phyloP scores from a whole-genome alignment of 2,113 vertebrate species.

The Chrysemys picta region DNA sequence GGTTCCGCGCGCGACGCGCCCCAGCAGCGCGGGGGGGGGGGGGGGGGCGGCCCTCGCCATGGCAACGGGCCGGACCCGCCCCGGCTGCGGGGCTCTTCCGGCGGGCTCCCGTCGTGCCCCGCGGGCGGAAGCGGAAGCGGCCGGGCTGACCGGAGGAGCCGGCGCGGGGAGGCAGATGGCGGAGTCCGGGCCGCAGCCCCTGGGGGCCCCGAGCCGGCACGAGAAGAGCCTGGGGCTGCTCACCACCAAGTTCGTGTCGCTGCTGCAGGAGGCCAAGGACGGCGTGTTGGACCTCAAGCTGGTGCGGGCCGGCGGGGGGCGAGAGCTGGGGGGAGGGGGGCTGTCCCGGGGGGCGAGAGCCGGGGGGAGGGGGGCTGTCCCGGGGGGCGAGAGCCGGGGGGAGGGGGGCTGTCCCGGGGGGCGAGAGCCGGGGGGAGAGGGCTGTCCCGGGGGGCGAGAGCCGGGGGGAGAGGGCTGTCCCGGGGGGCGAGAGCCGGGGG shows the following conservation, averaged over 20 bases:
- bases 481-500: not conserved
- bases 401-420: too few relatives aligned
- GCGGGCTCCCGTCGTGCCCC: conserved; percentile 45
- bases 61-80: not conserved
- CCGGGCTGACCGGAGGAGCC: conserved; percentile 77
- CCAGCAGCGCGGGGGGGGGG: too few relatives aligned
- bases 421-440: not conserved
- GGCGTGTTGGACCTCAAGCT: conserved; percentile 96
- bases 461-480: too few relatives aligned
- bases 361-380: not conserved
- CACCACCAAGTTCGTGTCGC: conserved; percentile 96
- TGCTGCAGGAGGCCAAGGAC: conserved; percentile 97
- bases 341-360: not conserved
- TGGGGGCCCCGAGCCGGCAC: conserved; percentile 91
- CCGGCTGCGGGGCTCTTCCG: conserved; percentile 9
- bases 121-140: conserved; percentile 81
- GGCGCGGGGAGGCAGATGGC: conserved; percentile 81
- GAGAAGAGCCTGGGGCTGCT: conserved; percentile 97
- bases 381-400: too few relatives aligned
- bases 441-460: not conserved
- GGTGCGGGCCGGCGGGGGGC: conserved; percentile 74
- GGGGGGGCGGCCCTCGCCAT: too few relatives aligned
- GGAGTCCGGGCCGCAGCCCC: conserved; percentile 87
- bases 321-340: not conserved
- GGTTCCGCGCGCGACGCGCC: too few relatives aligned